Conservation (phyloP, 2,888 invertebrate species). For the Phania funesta region DNA sequence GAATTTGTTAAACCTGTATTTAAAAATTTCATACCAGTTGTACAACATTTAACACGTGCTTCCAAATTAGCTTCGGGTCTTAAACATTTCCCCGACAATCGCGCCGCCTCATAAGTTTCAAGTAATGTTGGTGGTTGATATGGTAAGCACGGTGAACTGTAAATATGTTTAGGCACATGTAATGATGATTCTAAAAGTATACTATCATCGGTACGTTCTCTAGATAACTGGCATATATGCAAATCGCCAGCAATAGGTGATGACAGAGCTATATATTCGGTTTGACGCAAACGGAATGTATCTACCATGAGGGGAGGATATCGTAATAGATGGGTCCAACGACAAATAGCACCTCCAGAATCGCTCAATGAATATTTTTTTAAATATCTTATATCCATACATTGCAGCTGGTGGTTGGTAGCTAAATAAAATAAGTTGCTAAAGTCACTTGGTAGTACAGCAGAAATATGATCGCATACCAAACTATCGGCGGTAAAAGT, state of each 20-base stretch:
- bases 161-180: constrained; percentile 47
- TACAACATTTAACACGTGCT: constrained; percentile 73
- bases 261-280: constrained; percentile 73
- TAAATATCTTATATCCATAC: constrained; percentile 74
- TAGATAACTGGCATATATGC: constrained; percentile 73
- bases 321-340: constrained; percentile 77
- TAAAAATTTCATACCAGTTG: constrained; percentile 74
- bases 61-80: constrained; percentile 71
- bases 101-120: constrained; percentile 71
- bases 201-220: constrained; percentile 28
- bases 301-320: constrained; percentile 75
- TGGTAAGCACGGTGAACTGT: constrained; percentile 72
- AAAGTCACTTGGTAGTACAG: constrained; percentile 72
- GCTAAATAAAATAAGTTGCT: constrained; percentile 75
- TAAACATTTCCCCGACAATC: constrained; percentile 70
- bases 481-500: constrained; percentile 43
- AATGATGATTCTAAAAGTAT: neutral
- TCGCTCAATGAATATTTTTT: constrained; percentile 69
- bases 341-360: constrained; percentile 68
- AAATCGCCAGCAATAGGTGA: constrained; percentile 73
- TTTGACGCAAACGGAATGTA: constrained; percentile 67
- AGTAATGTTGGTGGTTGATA: constrained; percentile 73
- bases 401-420: constrained; percentile 76
- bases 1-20: constrained; percentile 46
- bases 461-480: constrained; percentile 74